These are phyloP conservation scores for Tiphia femorata DNA, from an alignment of 2,888 invertebrate genomes.

Conservation along the genomic window DNA sequence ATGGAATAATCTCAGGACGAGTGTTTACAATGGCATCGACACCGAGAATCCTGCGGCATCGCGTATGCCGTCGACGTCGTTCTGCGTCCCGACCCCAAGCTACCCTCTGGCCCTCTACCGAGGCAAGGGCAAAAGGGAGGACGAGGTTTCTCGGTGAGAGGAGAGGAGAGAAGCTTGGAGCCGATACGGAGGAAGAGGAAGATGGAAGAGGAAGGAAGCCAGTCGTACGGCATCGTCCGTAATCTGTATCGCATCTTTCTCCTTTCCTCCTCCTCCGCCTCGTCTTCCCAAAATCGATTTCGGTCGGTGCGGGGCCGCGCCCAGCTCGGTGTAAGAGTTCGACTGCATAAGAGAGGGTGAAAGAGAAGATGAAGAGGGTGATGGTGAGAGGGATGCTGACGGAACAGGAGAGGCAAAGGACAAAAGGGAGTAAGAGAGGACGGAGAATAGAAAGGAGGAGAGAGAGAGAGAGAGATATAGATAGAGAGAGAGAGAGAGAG, in stretches of 20 bases:
- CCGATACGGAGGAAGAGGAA: constrained; percentile 27
- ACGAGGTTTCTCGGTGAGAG: neutral
- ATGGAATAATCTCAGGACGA: too few species aligned
- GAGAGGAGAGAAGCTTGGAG: neutral
- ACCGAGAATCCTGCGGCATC: too few species aligned
- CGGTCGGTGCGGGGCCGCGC: constrained; percentile 61
- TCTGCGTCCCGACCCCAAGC: too few species aligned
- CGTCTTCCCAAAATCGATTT: constrained; percentile 66
- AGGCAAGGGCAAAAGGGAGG: too few species aligned
- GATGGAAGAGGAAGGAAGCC: constrained; percentile 36
- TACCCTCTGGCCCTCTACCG: too few species aligned
- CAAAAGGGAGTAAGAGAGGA: constrained; percentile 6
- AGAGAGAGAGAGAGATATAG: constrained; percentile 3
- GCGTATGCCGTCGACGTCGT: too few species aligned
- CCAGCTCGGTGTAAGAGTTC: constrained; percentile 53
- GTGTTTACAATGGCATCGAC: too few species aligned
- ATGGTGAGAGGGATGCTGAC: constrained; percentile 14
- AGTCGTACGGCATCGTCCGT: constrained; percentile 39
- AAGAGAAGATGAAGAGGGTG: constrained; percentile 3
- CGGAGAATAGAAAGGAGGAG: constrained; percentile 4
- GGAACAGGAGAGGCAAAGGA: constrained; percentile 1
- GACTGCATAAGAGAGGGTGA: constrained; percentile 27
- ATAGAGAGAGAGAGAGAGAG: constrained; percentile 1
- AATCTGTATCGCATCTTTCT: constrained; percentile 52
- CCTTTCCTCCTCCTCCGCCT: constrained; percentile 33